Base-by-base conservation (phyloP, 2,888 invertebrate species). In the Cerceris ruficornis region DNA sequence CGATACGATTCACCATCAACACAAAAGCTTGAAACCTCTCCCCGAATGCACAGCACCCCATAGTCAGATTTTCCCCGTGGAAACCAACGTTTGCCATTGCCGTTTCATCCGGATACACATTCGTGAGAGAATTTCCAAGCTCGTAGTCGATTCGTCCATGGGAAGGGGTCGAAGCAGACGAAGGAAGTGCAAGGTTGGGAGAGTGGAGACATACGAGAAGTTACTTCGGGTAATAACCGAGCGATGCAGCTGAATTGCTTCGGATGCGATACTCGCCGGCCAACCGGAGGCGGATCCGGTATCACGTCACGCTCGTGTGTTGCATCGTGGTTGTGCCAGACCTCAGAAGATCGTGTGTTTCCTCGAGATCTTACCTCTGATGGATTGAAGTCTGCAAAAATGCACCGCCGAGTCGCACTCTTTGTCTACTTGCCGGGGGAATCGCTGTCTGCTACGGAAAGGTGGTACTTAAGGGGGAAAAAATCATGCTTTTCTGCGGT, bases 221-320 rank as follows among this genome's bases (percentile, higher is more conserved):
- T 71, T 77, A 80, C 75, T 70, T 75, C 60, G 72, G 77, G 79
- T 86, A 85, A 85, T 85, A 86, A 86, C 77, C 86, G 76, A 74
- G 76, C 59, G 75, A 81, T 64, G 75, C 69, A 83, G 81, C 67
- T 84, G 86, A 83, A 85, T 84, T 73, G 84, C 79, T 67, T 81
- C 76, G 81, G 83, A 85, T 69, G 73, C 71, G 83, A 81, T 82
- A 64, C 80, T 65, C 61, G 59, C 69, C 77, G 71, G 67, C 75
- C 69, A 73, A 85, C 85, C 84, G 84, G 85, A 85, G 85, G 86
- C 86, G 85, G 86, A 86, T 86, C 84, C 84, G 85, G 84, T 86
- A 84, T 86, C 85, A 78, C 84, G 85, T 86, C 86, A 85, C 86
- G 84, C 77, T 86, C 77, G 70, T 66, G 69, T 80, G 28, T 28